phyloP scores from a whole-genome alignment of 2,797 vertebrate species.

The Coracias cyanogaster region DNA sequence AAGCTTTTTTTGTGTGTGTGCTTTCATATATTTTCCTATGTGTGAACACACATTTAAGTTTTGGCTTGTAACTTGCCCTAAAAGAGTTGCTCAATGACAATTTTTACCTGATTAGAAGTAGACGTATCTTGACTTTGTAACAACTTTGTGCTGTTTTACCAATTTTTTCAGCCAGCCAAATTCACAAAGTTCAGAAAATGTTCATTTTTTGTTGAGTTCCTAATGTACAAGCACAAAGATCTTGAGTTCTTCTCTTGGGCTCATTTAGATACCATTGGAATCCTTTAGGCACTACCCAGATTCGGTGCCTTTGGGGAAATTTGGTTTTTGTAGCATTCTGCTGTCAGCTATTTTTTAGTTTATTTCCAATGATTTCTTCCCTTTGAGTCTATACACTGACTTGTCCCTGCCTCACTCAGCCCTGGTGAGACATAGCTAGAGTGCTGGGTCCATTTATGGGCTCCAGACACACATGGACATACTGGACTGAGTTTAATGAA shows the following conservation, averaged over 20 bases:
- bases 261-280: background rate
- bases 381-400: background rate
- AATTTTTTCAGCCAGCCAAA: background rate
- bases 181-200: background rate
- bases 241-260: background rate
- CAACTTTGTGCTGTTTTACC: background rate
- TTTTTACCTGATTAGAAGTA: background rate
- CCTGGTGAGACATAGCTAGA: background rate
- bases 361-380: background rate
- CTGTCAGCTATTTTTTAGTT: background rate
- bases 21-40: background rate
- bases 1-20: background rate
- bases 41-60: background rate
- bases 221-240: background rate
- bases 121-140: background rate
- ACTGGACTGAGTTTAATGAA: background rate
- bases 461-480: background rate
- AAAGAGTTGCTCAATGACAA: background rate
- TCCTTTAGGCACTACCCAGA: background rate
- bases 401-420: fast-evolving
- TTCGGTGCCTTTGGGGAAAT: background rate
- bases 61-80: background rate
- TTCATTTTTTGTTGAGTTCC: background rate
- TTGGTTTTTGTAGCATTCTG: background rate
- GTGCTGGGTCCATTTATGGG: background rate